A percentile compares a stretch with the other conserved stretches of the same genome.
Evolutionary conservation across 2,888 invertebrate genomes (phyloP).

Genomic region (Petrolisthes cinctipes): DNA sequence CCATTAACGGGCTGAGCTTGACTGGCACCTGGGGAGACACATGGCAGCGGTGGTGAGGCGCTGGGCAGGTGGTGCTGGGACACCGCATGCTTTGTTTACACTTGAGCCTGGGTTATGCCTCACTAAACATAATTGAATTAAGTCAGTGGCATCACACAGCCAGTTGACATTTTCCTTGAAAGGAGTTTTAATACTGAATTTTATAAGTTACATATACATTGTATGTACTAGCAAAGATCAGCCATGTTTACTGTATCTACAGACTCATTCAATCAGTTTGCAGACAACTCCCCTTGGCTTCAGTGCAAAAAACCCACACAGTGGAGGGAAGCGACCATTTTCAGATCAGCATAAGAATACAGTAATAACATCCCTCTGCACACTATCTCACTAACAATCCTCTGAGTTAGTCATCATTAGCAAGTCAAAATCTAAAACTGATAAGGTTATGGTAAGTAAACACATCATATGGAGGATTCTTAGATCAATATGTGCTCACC

Average conservation of each 20-base stretch:
- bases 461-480: neutral
- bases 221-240: neutral
- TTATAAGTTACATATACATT: neutral
- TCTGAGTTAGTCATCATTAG: neutral
- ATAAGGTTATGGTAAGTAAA: too few relatives aligned
- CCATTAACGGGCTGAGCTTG: conserved; percentile 85
- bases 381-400: conserved; percentile 7
- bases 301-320: neutral
- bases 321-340: neutral
- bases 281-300: neutral
- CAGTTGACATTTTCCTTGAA: conserved; percentile 18
- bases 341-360: neutral
- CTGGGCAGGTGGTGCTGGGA: conserved; percentile 50
- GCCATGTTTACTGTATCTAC: neutral
- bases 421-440: too few relatives aligned
- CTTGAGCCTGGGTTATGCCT: neutral
- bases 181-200: neutral
- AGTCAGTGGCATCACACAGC: neutral
- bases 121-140: too few relatives aligned
- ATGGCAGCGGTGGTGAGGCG: conserved; percentile 51
- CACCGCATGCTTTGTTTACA: neutral
- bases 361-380: neutral
- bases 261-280: neutral
- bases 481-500: conserved; percentile 11
- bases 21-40: conserved; percentile 63